Evolutionary conservation across 2,797 vertebrate species (phyloP).

Genomic region (Darevskia mixta): DNA sequence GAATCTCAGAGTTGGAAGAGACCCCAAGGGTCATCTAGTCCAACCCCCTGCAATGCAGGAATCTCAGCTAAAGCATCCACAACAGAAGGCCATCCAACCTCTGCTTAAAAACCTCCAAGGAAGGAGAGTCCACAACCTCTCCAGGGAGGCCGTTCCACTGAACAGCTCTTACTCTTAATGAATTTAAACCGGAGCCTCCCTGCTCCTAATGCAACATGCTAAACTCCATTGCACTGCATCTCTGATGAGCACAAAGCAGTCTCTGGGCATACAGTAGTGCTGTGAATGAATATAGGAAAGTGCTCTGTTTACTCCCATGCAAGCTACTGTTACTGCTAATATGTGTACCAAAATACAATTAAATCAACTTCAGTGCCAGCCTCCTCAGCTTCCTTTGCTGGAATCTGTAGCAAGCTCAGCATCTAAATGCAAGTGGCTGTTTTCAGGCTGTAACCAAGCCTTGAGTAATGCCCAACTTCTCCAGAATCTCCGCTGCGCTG

Average conservation of each 20-base stretch:
- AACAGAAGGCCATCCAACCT: too few relatives aligned
- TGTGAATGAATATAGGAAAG: background rate
- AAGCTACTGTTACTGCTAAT: background rate
- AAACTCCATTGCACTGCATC: background rate
- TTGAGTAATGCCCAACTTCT: constrained; percentile 4
- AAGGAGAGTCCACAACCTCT: too few relatives aligned
- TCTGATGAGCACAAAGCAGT: background rate
- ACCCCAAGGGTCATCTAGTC: too few relatives aligned
- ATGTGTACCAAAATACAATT: background rate
- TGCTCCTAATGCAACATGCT: too few relatives aligned
- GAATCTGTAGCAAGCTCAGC: background rate
- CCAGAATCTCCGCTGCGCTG: background rate
- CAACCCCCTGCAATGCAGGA: too few relatives aligned
- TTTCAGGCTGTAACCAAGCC: background rate
- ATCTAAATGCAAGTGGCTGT: background rate
- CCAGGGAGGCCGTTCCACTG: too few relatives aligned
- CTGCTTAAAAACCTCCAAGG: too few relatives aligned
- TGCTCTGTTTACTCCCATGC: background rate
- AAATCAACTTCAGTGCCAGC: background rate
- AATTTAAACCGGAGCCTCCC: background rate
- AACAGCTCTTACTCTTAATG: too few relatives aligned
- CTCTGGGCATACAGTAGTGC: background rate
- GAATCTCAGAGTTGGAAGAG: too few relatives aligned
- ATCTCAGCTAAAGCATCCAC: too few relatives aligned
- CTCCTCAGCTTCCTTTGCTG: background rate